A percentile compares a stretch with the other conserved stretches of the same genome.
Evolutionary conservation across 92 coral and sea anemone genomes (phyloP).

Genomic region (Zoanthus sociatus): DNA sequence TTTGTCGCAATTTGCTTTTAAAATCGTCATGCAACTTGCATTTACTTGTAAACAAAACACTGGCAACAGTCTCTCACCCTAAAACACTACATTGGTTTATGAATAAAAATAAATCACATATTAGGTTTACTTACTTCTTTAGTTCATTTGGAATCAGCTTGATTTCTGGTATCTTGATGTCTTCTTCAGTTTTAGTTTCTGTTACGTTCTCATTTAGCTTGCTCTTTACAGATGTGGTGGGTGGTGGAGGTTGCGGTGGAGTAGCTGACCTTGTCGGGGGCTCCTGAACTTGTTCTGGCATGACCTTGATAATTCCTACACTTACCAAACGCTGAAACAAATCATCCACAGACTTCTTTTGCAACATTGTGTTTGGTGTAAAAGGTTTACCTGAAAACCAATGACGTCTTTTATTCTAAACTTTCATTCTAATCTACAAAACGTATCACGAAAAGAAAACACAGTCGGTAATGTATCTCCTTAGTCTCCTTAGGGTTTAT

Average conservation of each 20-base stretch:
- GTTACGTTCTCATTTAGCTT: conserved; percentile 7
- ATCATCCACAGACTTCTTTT: conserved; percentile 91
- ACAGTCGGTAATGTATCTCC: no score
- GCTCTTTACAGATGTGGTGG: conserved; percentile 31
- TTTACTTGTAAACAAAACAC: no score
- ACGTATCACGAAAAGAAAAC: not conserved
- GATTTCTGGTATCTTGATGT: conserved; percentile 76
- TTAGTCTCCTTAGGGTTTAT: no score
- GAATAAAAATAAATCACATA: not conserved
- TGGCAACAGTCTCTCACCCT: no score
- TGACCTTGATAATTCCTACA: conserved; percentile 87
- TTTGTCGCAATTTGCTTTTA: no score
- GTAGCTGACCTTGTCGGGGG: conserved; percentile 72
- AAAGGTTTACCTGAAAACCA: conserved; percentile 52
- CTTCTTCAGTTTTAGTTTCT: conserved; percentile 42
- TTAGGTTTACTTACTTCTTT: conserved; percentile 72
- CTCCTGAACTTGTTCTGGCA: conserved; percentile 71
- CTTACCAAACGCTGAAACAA: conserved; percentile 82
- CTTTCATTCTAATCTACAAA: not conserved
- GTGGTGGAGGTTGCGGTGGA: conserved; percentile 4
- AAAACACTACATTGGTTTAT: no score
- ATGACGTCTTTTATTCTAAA: not conserved
- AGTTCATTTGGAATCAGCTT: conserved; percentile 75
- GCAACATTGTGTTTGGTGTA: conserved; percentile 91
- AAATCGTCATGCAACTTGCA: no score